Evolutionary conservation across 2,797 vertebrate genomes (phyloP), one percentile per base, ranked within the genome.

Genomic region (Myiotriccus ornatus): DNA sequence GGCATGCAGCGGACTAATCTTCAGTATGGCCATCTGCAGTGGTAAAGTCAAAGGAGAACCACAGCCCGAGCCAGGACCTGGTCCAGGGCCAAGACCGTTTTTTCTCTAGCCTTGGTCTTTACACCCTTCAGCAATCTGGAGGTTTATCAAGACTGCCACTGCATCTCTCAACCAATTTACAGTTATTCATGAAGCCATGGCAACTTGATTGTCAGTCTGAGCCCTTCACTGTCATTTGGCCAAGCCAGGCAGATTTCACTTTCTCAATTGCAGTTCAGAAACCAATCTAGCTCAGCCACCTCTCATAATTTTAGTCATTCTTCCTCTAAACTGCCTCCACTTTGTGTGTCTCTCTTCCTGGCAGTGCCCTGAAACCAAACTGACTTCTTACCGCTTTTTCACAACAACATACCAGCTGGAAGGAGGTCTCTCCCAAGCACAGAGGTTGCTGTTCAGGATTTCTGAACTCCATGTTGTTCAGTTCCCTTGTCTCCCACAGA

Each of bases 191-290:
- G 60, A 73, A 95, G 49, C 25, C 7, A 14, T 68, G 81, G 81
- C 52, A 77, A 90, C 74, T 60, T 86, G 41, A 77, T 89, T 89
- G 60, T 74, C 41, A 63, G 63, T 60, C 84, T 89, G 67, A 87
- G 70, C 30, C 75, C 77, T 79, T 90, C 82, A 24, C n/a, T 87
- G 79, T 84, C 67, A 49, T 57, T 84, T 93, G 60, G 37, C 71
- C 78, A 93, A 89, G 50, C 76, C 3, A 6, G 71, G 49, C 53
- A 71, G 53, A 55, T 84, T 92, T 92, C 57, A 43, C 57, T 80
- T 80, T 92, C 78, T 93, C n/a, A 60, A 15, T 5, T 92, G 81
- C 84, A 94, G 64, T 32, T 78, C 75, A 71, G 78, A 92, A 95
- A 93, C 62, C 43, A 78, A 69, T 41, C 84, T 57, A 91, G 60